phyloP scores from a whole-genome alignment of 1,140 invertebrate genomes.

The Magallana ariakensis region DNA sequence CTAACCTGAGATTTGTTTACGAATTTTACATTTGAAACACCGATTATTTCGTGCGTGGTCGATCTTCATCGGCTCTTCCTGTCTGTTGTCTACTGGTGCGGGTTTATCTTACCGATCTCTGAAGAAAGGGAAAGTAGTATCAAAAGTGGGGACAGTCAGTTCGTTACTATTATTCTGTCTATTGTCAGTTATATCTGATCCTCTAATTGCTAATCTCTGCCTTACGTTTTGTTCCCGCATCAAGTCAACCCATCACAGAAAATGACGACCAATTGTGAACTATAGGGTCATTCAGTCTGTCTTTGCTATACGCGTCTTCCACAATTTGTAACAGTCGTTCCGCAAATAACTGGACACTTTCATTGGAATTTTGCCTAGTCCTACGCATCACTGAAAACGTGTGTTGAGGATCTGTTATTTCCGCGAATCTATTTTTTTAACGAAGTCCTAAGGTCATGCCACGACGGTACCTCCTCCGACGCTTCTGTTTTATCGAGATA shows the following conservation, averaged over 20 bases:
- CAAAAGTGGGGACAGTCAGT: background rate
- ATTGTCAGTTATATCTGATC: background rate
- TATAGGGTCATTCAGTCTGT: background rate
- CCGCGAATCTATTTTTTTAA: conserved; percentile 26
- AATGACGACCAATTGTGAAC: conserved; percentile 42
- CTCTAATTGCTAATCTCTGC: background rate
- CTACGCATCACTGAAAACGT: background rate
- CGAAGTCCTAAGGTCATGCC: background rate
- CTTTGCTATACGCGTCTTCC: background rate
- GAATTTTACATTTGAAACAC: background rate
- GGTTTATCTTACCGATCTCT: background rate
- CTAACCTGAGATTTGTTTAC: background rate
- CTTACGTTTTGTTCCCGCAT: background rate
- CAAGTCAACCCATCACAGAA: conserved; percentile 45
- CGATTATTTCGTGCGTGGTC: background rate
- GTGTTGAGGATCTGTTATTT: conserved; percentile 30
- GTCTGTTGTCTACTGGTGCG: background rate
- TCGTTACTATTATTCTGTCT: background rate
- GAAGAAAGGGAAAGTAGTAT: background rate
- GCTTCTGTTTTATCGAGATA: background rate
- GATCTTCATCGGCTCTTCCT: background rate
- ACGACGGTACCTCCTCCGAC: background rate
- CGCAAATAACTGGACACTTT: background rate
- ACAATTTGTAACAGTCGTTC: background rate
- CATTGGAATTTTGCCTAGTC: background rate